Percentiles rank a stretch among this genome's conserved stretches.
Conservation (phyloP, 2,113 vertebrate species). For the Aix galericulata region DNA sequence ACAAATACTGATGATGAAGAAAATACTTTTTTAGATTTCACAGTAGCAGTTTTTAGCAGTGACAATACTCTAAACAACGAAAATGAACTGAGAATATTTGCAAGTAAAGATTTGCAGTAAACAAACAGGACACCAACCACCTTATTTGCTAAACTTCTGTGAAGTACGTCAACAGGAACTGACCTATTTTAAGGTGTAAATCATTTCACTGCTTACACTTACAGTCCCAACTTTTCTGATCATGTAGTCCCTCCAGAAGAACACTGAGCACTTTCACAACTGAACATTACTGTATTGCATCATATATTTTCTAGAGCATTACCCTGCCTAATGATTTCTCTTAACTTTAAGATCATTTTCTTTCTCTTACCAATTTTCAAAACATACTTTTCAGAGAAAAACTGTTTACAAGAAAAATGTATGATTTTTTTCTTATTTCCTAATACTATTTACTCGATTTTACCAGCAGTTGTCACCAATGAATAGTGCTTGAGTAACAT, state of each 20-base stretch:
- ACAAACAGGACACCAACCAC: not conserved
- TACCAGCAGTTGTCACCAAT: constrained; percentile 13
- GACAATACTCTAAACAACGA: not conserved
- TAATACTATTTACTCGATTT: constrained; percentile 30
- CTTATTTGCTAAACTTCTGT: not conserved
- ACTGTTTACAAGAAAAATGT: not conserved
- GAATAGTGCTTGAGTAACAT: constrained; percentile 61
- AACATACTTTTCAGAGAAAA: not conserved
- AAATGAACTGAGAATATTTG: not conserved
- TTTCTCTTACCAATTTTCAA: not conserved
- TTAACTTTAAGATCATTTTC: not conserved
- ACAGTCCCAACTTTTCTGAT: not conserved
- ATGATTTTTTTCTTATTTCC: not conserved
- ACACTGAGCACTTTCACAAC: not conserved
- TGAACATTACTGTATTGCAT: not conserved
- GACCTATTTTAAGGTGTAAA: not conserved
- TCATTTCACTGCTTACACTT: not conserved
- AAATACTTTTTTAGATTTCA: not conserved
- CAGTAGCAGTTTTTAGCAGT: not conserved
- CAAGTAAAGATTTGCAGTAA: not conserved
- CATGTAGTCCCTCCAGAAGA: not conserved
- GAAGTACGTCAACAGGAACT: not conserved
- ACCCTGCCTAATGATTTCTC: not conserved
- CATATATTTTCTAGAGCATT: not conserved
- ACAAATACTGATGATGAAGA: not conserved